Conservation (phyloP, 2,797 vertebrate genomes). For the Rhincodon typus region DNA sequence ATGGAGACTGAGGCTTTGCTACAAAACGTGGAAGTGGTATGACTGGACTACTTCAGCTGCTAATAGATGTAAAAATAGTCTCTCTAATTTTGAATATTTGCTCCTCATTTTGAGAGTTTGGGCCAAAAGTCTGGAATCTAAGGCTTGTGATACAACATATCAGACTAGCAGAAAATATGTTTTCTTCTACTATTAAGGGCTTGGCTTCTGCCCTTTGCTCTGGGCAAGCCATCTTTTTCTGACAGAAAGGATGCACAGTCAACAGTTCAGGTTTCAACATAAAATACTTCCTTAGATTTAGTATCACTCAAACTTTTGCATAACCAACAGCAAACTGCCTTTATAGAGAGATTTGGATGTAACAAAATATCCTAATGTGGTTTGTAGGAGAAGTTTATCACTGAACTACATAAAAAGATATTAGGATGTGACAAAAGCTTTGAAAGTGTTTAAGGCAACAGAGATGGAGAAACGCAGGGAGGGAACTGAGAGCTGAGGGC, state of each 20-base stretch:
- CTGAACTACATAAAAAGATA: no score
- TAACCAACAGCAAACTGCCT: neutral
- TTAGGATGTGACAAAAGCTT: neutral
- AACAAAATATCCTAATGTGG: neutral
- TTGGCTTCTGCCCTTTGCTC: neutral
- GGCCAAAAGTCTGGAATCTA: neutral
- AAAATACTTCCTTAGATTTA: neutral
- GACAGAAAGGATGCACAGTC: neutral
- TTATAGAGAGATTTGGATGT: neutral
- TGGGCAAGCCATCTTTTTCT: neutral
- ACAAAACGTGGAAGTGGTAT: neutral
- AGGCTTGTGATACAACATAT: neutral
- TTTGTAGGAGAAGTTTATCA: neutral
- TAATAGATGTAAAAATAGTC: neutral
- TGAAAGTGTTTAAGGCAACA: neutral
- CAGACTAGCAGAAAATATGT: neutral
- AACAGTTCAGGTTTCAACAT: neutral
- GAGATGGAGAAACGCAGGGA: neutral
- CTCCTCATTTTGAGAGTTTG: neutral
- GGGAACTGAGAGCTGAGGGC: neutral
- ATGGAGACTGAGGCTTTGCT: neutral
- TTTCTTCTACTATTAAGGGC: neutral
- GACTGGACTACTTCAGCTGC: neutral
- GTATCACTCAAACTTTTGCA: neutral
- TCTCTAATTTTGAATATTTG: neutral